A percentile compares a stretch with the other conserved stretches of the same genome.
phyloP scores from a whole-genome alignment of 2,888 invertebrate genomes.

The Alitta virens region DNA sequence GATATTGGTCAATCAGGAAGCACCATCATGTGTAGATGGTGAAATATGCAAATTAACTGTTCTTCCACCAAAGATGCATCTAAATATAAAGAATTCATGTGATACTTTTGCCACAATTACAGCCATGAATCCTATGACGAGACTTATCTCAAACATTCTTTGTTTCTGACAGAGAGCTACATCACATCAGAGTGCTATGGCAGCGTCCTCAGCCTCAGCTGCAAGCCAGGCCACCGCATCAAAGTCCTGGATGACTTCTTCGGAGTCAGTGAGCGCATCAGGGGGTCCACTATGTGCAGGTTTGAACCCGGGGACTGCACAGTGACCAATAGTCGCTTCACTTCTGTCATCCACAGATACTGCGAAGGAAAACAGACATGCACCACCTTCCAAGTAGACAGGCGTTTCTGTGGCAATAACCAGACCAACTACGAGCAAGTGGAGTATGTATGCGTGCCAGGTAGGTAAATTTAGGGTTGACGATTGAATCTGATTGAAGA shows the following conservation, averaged over 20 bases:
- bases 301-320: constrained; percentile 25
- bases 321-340: constrained; percentile 19
- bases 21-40: too few species aligned
- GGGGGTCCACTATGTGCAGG: not conserved
- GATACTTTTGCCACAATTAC: too few species aligned
- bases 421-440: constrained; percentile 50
- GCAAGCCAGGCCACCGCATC: constrained; percentile 23
- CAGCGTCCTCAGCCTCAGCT: constrained; percentile 23
- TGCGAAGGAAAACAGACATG: constrained; percentile 27
- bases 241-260: constrained; percentile 26
- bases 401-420: constrained; percentile 22
- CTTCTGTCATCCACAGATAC: constrained; percentile 24
- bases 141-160: too few species aligned
- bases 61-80: too few species aligned
- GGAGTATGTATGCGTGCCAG: constrained; percentile 47
- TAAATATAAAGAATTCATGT: too few species aligned
- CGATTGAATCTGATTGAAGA: too few species aligned
- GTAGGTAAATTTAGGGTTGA: constrained; percentile 18
- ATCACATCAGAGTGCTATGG: constrained; percentile 23
- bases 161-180: constrained; percentile 3
- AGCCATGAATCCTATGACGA: too few species aligned
- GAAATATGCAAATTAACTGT: too few species aligned
- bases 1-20: too few species aligned
- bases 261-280: constrained; percentile 14
- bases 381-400: constrained; percentile 25